Evolutionary conservation across 2,113 vertebrate species (phyloP), one percentile per base, ranked within the genome.

Genomic region (Cynoglossus semilaevis): DNA sequence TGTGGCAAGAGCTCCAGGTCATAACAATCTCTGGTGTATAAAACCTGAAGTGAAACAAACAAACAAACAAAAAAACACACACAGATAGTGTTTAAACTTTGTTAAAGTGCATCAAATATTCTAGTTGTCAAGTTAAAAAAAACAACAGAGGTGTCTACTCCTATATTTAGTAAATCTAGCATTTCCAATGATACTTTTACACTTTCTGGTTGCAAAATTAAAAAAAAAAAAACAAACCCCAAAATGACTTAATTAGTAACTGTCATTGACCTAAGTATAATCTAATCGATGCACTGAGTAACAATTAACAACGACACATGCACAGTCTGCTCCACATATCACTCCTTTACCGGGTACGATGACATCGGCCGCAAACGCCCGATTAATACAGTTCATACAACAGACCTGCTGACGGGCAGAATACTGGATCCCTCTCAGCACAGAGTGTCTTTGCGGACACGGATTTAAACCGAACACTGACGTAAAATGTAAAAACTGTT

Each of bases 21-120:
- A 58, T 6, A 58, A 52, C 15, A 29, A 63, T 37, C 12, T 40
- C n/a, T 48, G 13, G 36, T 49, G 70, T 72, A 53, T 51, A 19
- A 47, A 17, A 63, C 73, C 55, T 63, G 48, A 61, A 68, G 72
- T 71, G 66, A 74, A 35, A 40, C 48, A 43, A 52, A 47, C n/a
- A n/a, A n/a, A n/a, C n/a, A n/a, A n/a, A n/a, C n/a, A 70, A 47
- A 45, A 9, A 46, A 76, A 72, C n/a, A n/a, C 2, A 64, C 54
- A 65, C 63, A 79, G 19, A 65, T 15, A 47, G 63, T 66, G 58
- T 68, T 54, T 54, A 70, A 29, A 36, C 57, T 45, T 53, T 10
- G 46, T 72, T 81, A 85, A 85, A 87, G 85, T 87, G 83, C 83
- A 82, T 85, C 50, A 76, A 75, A 29, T 29, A 29, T 29, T 70